These are phyloP conservation scores for Anas bernieri DNA, from an alignment of 2,797 vertebrate species.

Conservation along the genomic window DNA sequence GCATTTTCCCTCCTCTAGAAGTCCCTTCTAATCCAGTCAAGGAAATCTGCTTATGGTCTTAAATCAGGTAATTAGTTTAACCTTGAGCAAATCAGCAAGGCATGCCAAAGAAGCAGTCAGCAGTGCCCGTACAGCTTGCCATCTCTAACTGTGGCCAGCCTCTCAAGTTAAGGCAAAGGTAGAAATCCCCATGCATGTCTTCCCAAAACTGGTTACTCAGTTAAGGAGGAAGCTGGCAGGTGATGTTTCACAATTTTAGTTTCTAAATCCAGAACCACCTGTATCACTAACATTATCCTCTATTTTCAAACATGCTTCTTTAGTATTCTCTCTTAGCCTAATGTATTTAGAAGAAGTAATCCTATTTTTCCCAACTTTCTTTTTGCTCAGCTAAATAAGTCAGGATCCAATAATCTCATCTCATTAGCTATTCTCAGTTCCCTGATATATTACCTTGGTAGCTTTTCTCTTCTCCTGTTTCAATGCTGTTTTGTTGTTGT, in stretches of 20 bases:
- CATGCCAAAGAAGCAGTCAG: not conserved
- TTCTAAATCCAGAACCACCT: not conserved
- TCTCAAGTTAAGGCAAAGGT: not conserved
- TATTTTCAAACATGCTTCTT: not conserved
- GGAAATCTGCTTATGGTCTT: not conserved
- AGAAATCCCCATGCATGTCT: not conserved
- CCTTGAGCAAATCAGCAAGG: not conserved
- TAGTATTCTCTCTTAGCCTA: not conserved
- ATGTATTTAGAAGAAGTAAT: not conserved
- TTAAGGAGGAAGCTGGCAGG: not conserved
- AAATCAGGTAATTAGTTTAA: not conserved
- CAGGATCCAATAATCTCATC: not conserved
- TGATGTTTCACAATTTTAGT: not conserved
- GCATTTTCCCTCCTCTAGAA: not conserved
- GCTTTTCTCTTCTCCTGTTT: not conserved
- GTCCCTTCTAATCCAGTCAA: not conserved
- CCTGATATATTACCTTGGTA: not conserved
- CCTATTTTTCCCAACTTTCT: not conserved
- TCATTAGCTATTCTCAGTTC: not conserved
- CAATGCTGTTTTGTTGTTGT: not conserved
- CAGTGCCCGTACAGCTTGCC: not conserved
- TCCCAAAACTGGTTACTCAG: not conserved
- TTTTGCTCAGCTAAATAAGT: not conserved
- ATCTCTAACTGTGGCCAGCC: not conserved
- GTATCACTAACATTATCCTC: not conserved